These are phyloP conservation scores for Nipponacmea schrenckii DNA, from an alignment of 2,888 invertebrate species.

Conservation along the genomic window DNA sequence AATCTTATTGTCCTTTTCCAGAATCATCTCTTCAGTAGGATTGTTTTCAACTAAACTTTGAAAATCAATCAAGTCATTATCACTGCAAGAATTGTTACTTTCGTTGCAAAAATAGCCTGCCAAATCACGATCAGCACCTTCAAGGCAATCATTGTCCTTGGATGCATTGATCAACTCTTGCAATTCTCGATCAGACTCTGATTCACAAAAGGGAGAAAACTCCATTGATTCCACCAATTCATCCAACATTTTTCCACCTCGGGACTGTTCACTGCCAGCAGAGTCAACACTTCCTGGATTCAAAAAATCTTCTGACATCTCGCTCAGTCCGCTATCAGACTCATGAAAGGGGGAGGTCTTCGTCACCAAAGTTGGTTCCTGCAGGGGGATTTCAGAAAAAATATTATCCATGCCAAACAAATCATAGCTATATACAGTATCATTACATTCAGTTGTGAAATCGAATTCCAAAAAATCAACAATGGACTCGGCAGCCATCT, in stretches of 20 bases:
- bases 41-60: too few species aligned
- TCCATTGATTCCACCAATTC: slow-evolving; percentile 17
- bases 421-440: background rate
- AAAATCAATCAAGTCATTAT: too few species aligned
- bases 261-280: background rate
- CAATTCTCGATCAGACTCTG: too few species aligned
- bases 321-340: slow-evolving; percentile 55
- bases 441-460: background rate
- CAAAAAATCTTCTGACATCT: slow-evolving; percentile 22
- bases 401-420: background rate
- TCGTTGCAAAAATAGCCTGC: background rate
- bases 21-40: too few species aligned
- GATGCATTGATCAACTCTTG: too few species aligned
- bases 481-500: background rate
- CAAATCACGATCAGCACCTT: slow-evolving; percentile 14
- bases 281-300: slow-evolving; percentile 18
- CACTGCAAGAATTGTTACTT: background rate
- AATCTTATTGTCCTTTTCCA: too few species aligned
- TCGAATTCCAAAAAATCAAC: background rate
- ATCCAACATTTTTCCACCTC: slow-evolving; percentile 15
- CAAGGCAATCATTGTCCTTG: background rate
- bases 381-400: background rate
- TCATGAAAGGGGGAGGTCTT: slow-evolving; percentile 52
- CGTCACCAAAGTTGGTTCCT: background rate
- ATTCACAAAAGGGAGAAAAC: slow-evolving; percentile 16